Percentiles rank a stretch among this genome's conserved stretches.
phyloP scores from a whole-genome alignment of 2,113 vertebrate genomes.

The Sarotherodon lohbergeri region DNA sequence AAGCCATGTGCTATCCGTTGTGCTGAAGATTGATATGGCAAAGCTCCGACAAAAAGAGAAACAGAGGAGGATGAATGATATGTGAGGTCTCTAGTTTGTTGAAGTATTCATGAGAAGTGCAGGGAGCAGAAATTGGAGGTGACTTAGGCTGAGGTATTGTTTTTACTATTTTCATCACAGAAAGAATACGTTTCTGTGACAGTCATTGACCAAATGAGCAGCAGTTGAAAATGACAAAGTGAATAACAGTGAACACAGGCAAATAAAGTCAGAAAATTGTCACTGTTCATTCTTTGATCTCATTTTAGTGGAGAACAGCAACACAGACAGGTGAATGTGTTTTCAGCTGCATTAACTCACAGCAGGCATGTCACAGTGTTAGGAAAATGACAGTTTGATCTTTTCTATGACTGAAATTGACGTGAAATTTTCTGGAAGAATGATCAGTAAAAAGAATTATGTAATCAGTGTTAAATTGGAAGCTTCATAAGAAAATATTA shows the following conservation, averaged over 20 bases:
- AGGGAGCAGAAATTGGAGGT: neutral
- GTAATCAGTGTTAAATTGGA: neutral
- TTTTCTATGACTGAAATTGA: neutral
- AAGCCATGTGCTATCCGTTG: neutral
- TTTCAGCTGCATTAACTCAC: neutral
- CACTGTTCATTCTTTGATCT: neutral
- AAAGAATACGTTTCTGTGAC: neutral
- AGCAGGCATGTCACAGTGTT: neutral
- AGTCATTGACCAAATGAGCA: neutral
- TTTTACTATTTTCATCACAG: neutral
- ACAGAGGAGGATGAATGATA: constrained; percentile 2
- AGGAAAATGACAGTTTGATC: neutral
- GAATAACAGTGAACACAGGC: neutral
- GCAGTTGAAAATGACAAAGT: neutral
- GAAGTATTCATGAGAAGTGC: constrained; percentile 41
- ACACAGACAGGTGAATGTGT: neutral
- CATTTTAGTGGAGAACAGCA: neutral
- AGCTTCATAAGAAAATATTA: neutral
- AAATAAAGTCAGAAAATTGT: neutral
- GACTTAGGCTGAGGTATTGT: neutral
- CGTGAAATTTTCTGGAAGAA: neutral
- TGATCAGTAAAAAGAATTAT: neutral
- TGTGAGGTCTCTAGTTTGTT: constrained; percentile 12
- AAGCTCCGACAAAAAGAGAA: neutral
- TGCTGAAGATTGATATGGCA: constrained; percentile 4